phyloP scores from a whole-genome alignment of 2,113 vertebrate species.

The Pipra filicauda region DNA sequence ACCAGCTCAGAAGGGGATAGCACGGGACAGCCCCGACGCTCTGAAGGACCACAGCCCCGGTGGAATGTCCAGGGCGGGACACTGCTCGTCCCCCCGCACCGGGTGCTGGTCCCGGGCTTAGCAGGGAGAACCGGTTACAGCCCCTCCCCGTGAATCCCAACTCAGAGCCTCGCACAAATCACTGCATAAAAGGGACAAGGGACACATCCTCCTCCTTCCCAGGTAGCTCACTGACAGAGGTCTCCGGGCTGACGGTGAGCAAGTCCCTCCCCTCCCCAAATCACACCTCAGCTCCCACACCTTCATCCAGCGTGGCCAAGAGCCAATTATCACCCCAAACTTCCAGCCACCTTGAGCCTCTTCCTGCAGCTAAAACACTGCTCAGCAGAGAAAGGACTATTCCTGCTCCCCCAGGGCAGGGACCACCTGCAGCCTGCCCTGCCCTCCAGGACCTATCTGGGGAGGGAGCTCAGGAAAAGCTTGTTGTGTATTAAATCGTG shows the following conservation, averaged over 20 bases:
- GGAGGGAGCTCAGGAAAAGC: not conserved
- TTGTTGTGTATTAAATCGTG: not conserved
- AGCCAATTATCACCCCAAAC: not conserved
- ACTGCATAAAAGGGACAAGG: not conserved
- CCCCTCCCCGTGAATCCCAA: accelerated
- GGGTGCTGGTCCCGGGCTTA: not conserved
- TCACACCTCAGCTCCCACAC: not conserved
- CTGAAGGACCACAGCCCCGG: accelerated
- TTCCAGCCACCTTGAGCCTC: not conserved
- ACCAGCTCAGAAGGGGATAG: not conserved
- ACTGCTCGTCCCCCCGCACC: accelerated
- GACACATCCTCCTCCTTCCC: not conserved
- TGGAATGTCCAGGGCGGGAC: accelerated
- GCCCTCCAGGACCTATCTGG: accelerated
- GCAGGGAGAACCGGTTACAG: not conserved
- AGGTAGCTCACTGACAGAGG: not conserved
- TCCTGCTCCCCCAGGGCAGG: not conserved
- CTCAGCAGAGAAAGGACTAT: not conserved
- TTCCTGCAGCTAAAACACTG: not conserved
- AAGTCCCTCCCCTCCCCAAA: not conserved
- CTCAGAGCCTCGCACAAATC: not conserved
- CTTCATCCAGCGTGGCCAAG: not conserved
- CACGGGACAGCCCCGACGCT: too few relatives aligned
- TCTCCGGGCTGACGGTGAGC: accelerated
- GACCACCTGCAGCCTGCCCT: not conserved